Evolutionary conservation across 2,888 invertebrate species (phyloP).

Genomic region (Eupithecia subfuscata): DNA sequence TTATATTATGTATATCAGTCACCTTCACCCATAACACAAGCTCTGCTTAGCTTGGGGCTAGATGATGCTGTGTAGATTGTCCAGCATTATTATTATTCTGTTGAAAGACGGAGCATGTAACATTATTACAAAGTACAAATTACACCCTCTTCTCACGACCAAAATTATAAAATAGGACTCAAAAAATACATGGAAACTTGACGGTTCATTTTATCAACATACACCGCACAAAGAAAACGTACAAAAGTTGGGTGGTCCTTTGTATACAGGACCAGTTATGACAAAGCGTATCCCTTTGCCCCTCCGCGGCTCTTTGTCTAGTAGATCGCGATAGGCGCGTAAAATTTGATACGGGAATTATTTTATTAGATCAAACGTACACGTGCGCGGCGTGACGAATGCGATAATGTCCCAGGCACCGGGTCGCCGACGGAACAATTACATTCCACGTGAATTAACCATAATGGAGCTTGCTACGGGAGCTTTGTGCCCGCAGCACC

Average conservation of each 20-base stretch:
- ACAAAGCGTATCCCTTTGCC: slow-evolving; percentile 78
- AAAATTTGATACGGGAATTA: slow-evolving; percentile 84
- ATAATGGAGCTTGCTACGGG: slow-evolving; percentile 74
- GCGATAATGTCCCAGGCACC: slow-evolving; percentile 75
- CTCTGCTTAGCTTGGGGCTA: no score
- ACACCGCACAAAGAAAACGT: slow-evolving; percentile 66
- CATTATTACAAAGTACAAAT: slow-evolving; percentile 31
- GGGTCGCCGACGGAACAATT: slow-evolving; percentile 73
- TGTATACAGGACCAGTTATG: slow-evolving; percentile 78
- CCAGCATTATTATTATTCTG: no score
- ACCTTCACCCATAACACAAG: no score
- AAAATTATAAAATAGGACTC: slow-evolving; percentile 45
- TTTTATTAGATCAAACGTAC: slow-evolving; percentile 81
- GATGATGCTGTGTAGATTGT: no score
- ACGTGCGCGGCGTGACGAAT: slow-evolving; percentile 83
- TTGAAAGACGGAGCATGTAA: slow-evolving; percentile 4
- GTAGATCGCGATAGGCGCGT: slow-evolving; percentile 82
- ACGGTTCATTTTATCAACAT: slow-evolving; percentile 70
- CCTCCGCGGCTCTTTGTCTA: slow-evolving; percentile 75
- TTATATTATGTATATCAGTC: no score
- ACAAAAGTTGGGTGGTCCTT: slow-evolving; percentile 74
- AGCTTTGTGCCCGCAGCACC: slow-evolving; percentile 71
- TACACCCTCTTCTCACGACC: slow-evolving; percentile 38
- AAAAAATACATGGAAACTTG: slow-evolving; percentile 62
- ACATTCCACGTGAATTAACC: slow-evolving; percentile 80